Evolutionary conservation across 2,797 vertebrate genomes (phyloP), one percentile per base, ranked within the genome.

Genomic region (Xenopus petersii): DNA sequence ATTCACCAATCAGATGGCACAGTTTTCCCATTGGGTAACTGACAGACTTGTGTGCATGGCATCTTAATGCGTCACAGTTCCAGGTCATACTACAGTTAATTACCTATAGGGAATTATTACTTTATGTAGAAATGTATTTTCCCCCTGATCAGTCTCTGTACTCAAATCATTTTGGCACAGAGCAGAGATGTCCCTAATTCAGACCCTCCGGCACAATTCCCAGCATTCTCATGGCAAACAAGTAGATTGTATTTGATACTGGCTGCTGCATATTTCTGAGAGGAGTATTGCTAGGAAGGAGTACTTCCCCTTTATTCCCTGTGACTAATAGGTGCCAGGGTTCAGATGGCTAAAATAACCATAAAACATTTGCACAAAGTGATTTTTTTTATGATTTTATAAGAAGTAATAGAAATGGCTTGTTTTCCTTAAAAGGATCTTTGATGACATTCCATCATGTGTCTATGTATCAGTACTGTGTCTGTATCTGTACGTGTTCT

Each of bases 381-480:
- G 15, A 56, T 15, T 11, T 30, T 30, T 21, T 60, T 60, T 10
- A 60, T 60, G 10, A 60, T 60, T 9, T 17, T 8, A 26, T 26
- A 11, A 60, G 9, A 42, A 42, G 8, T 60, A 10, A 60, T 60
- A 60, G 21, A 60, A 42, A 24, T 60, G 10, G 2, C 26, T 4
- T 60, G 36, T 42, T 24, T 60, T 60, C 17, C 11, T 60, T 66
- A 58, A 7, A 21, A 21, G 55, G 4, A 12, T 48, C 7, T 51
- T 58, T 73, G 24, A 6, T 12, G 51, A 56, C 48, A 26, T 21
- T 63, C 56, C 17, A 17, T 12, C 13, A 33, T 73, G 74, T 82
- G 75, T 81, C 69, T 79, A 81, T 85, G 85, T 88, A 87, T 90
- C 88, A 92, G 87, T 91, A 88, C 46, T 10, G 77, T 84, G n/a